These are phyloP conservation scores for Hypercompe scribonia DNA, from an alignment of 2,888 invertebrate species.

Conservation along the genomic window DNA sequence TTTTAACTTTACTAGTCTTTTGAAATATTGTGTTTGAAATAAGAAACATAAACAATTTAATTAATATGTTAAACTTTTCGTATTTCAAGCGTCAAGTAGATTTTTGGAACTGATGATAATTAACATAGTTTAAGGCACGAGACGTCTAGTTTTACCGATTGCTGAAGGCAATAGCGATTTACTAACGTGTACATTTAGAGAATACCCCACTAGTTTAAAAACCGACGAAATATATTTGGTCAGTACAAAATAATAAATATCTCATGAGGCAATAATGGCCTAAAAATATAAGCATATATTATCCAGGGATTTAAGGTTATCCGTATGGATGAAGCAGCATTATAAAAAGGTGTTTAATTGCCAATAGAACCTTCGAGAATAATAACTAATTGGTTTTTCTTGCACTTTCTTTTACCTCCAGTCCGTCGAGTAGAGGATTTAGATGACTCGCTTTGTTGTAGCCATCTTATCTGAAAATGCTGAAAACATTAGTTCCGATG, in stretches of 20 bases:
- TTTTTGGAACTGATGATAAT: too few relatives aligned
- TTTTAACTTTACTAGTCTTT: too few relatives aligned
- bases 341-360: conserved; percentile 27
- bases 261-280: conserved; percentile 9
- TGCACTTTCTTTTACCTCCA: conserved; percentile 4
- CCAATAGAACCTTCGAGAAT: conserved; percentile 13
- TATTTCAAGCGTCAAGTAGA: too few relatives aligned
- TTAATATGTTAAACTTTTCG: too few relatives aligned
- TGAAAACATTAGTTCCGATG: background rate
- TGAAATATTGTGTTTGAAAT: too few relatives aligned
- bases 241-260: conserved; percentile 12
- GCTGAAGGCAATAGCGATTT: background rate
- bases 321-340: conserved; percentile 24
- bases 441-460: conserved; percentile 17
- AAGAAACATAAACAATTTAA: too few relatives aligned
- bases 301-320: conserved; percentile 19
- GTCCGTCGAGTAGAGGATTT: conserved; percentile 7
- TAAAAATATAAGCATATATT: conserved; percentile 20
- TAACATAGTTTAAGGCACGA: too few relatives aligned
- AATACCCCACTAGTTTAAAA: background rate
- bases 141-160: too few relatives aligned
- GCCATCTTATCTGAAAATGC: conserved; percentile 13
- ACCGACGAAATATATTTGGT: background rate
- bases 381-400: conserved; percentile 12
- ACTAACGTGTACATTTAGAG: background rate